phyloP scores from a whole-genome alignment of 2,797 vertebrate genomes.

The Sebastes baramenuke region DNA sequence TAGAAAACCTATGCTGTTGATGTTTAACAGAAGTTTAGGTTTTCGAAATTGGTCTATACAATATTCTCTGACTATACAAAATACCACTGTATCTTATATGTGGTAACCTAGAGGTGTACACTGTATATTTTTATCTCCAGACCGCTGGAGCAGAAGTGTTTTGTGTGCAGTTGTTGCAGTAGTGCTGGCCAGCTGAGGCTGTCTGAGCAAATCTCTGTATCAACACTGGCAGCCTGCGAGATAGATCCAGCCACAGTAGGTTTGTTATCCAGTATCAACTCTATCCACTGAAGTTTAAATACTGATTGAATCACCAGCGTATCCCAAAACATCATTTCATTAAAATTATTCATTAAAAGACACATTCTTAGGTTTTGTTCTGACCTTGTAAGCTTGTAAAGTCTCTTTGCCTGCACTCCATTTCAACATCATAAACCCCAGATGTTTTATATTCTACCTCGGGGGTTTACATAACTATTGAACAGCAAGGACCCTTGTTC shows the following conservation, averaged over 20 bases:
- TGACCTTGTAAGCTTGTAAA: constrained; percentile 10
- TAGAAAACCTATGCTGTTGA: neutral
- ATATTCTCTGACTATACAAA: neutral
- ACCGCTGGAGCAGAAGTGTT: neutral
- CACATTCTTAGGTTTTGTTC: constrained; percentile 16
- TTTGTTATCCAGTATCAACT: constrained; percentile 14
- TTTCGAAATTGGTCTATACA: neutral
- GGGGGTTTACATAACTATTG: constrained; percentile 58
- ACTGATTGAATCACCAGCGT: neutral
- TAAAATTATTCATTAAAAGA: constrained; percentile 29
- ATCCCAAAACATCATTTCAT: neutral
- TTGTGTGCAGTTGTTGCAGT: neutral
- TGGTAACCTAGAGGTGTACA: neutral
- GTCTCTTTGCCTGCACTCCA: constrained; percentile 7
- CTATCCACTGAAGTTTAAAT: neutral
- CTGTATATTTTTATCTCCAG: neutral
- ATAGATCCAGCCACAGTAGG: constrained; percentile 4
- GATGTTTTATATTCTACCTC: constrained; percentile 47
- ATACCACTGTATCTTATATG: neutral
- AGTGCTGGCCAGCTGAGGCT: neutral
- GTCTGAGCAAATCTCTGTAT: constrained; percentile 11
- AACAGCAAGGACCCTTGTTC: constrained; percentile 49
- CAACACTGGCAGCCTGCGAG: constrained; percentile 2
- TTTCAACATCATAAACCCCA: constrained; percentile 48
- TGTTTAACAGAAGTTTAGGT: neutral